phyloP scores from a whole-genome alignment of 2,113 vertebrate species.

The Crotophaga sulcirostris region DNA sequence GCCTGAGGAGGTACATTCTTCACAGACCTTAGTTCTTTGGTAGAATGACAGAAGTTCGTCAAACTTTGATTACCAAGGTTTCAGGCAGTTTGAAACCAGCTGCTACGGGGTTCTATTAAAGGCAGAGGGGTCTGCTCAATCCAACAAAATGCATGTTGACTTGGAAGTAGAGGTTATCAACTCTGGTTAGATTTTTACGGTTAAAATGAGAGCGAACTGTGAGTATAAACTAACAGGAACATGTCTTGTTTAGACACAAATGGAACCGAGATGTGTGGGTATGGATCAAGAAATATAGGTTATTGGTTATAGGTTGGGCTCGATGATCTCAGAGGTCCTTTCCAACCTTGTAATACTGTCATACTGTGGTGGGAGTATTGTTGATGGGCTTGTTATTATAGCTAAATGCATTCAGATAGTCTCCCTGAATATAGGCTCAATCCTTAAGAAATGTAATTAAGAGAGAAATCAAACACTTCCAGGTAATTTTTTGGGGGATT shows the following conservation, averaged over 20 bases:
- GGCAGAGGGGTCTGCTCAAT: not conserved
- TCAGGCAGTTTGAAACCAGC: not conserved
- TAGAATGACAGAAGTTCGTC: not conserved
- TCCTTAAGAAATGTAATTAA: not conserved
- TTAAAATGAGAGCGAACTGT: not conserved
- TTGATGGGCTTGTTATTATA: not conserved
- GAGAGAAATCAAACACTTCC: not conserved
- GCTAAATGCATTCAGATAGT: not conserved
- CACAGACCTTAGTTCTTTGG: not conserved
- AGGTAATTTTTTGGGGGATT: not conserved
- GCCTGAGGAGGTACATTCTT: not conserved
- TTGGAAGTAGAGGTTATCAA: slow-evolving; percentile 16
- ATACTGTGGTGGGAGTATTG: too few species aligned
- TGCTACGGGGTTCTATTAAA: not conserved
- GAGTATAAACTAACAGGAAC: not conserved
- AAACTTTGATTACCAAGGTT: slow-evolving; percentile 20
- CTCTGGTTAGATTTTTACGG: not conserved
- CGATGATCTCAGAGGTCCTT: too few species aligned
- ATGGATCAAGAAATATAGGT: not conserved
- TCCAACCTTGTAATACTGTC: too few species aligned
- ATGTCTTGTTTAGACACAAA: not conserved
- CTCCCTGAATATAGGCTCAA: not conserved
- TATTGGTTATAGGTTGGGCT: too few species aligned
- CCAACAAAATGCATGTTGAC: not conserved
- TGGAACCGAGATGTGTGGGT: not conserved